Conservation (phyloP, 2,797 vertebrate genomes). For the Melanotaenia nigrans region DNA sequence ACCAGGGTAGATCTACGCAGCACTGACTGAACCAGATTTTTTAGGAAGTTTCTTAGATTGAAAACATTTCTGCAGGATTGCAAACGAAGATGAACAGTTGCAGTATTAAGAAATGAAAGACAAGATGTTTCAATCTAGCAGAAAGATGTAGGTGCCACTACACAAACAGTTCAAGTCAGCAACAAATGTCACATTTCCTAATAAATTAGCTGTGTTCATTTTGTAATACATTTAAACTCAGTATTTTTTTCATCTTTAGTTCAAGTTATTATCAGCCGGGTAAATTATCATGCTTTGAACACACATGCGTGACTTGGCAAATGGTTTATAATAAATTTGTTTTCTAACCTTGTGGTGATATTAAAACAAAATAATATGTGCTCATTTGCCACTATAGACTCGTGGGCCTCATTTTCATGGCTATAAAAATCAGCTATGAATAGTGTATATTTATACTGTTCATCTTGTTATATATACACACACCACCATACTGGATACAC, state of each 20-base stretch:
- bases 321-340: conserved; percentile 33
- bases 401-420: conserved; percentile 43
- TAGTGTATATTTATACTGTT: conserved; percentile 39
- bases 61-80: conserved; percentile 21
- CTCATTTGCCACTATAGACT: conserved; percentile 31
- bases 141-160: conserved; percentile 17
- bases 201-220: neutral
- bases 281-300: conserved; percentile 17
- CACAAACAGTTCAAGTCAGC: neutral
- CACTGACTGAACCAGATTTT: conserved; percentile 35
- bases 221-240: neutral
- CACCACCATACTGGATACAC: conserved; percentile 9
- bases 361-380: conserved; percentile 43
- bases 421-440: conserved; percentile 58
- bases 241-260: no score
- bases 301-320: conserved; percentile 19
- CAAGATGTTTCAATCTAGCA: conserved; percentile 24
- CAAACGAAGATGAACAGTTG: conserved; percentile 23
- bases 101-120: conserved; percentile 26
- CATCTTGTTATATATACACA: conserved; percentile 35
- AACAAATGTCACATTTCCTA: neutral
- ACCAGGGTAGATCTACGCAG: conserved; percentile 33
- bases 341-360: conserved; percentile 26
- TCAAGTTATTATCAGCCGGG: neutral
- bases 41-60: conserved; percentile 35